Evolutionary conservation across 2,888 invertebrate species (phyloP).

Genomic region (Nomada flava): DNA sequence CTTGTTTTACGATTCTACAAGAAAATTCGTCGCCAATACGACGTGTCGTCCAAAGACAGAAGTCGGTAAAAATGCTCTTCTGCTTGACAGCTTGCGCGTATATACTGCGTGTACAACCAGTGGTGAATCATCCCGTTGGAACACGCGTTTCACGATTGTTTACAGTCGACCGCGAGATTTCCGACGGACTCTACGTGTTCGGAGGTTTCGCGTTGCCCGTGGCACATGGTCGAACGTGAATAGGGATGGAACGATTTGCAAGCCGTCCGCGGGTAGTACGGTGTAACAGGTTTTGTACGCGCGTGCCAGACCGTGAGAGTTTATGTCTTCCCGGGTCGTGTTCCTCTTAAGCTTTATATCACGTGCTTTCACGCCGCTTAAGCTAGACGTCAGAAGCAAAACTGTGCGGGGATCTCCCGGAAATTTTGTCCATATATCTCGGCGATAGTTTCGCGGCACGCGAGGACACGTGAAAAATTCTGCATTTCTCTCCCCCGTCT

Average conservation of each 20-base stretch:
- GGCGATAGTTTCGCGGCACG: background rate
- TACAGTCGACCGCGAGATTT: background rate
- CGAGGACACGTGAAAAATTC: background rate
- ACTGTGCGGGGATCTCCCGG: background rate
- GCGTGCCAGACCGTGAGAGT: slow-evolving; percentile 53
- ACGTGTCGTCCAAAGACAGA: no score
- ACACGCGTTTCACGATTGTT: background rate
- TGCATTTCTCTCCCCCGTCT: background rate
- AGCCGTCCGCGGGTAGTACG: slow-evolving; percentile 33
- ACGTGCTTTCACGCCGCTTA: slow-evolving; percentile 31
- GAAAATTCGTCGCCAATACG: background rate
- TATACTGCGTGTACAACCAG: no score
- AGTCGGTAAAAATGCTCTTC: no score
- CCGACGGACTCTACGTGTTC: background rate
- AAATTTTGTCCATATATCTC: slow-evolving; percentile 7
- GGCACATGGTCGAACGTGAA: background rate
- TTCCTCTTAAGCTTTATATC: slow-evolving; percentile 36
- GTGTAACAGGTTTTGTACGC: slow-evolving; percentile 64
- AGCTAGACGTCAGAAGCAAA: slow-evolving; percentile 29
- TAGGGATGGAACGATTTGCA: slow-evolving; percentile 47
- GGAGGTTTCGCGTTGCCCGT: background rate
- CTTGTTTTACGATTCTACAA: background rate
- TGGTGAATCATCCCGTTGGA: background rate
- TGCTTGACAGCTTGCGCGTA: no score
- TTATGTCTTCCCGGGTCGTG: slow-evolving; percentile 39